Evolutionary conservation across 2,888 invertebrate species (phyloP), one percentile per base, ranked within the genome.

Genomic region (Drosophila ochracea): DNA sequence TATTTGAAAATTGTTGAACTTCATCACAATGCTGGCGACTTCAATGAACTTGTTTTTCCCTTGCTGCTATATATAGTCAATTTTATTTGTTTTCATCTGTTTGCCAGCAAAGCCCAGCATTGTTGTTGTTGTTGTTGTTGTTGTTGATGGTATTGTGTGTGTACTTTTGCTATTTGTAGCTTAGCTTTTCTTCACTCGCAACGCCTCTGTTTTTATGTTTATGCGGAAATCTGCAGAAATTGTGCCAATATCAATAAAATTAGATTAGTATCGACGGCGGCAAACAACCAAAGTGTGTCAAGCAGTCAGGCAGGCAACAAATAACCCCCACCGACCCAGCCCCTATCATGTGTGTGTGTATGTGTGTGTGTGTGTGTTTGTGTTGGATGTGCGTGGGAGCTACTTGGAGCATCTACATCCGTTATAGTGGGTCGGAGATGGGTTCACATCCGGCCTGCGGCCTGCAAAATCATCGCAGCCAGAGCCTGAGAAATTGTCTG

Each of bases 241-340:
- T 92, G 92, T 92, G 92, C 91, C 92, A 92, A 92, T 92, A 92
- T 92, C 92, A 92, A 92, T 92, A 92, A 92, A 92, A 92, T 91
- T 92, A 92, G 92, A 92, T 92, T 92, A 92, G 90, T 91, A 91
- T 92, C 92, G 92, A 89, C 91, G 81, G 68, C 74, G 74, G 71
- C 76, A 83, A 83, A 81, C 82, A 83, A 87, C 53, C 73, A 60
- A 63, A 68, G 78, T 66, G 73, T 77, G 81, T 54, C 57, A 73
- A 66, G 31, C 59, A 73, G 65, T 37, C 61, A 58, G 78, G 60
- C 73, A 61, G 73, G 69, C 74, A 84, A 64, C 78, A 87, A 85
- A 84, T 73, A 78, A 73, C n/a, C 53, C 39, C 49, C 35, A 16
- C 16, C 37, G 21, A 11, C 21, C 11, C 43, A 21, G 16, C 55